Evolutionary conservation across 2,797 vertebrate genomes (phyloP).

Genomic region (Propithecus perrieri): DNA sequence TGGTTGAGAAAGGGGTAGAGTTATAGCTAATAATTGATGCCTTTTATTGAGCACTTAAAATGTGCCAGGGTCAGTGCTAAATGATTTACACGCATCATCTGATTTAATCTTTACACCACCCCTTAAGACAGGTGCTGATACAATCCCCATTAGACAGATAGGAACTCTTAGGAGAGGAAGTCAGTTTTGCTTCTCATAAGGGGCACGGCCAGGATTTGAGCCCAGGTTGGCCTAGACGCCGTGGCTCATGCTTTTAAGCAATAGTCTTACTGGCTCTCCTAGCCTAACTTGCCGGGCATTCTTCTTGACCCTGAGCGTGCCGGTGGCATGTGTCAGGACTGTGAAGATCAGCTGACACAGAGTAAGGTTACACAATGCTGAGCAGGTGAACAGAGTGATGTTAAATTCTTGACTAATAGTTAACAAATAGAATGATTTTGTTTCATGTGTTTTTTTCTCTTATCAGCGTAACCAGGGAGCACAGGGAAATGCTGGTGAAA

Average conservation of each 20-base stretch:
- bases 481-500: constrained; percentile 93
- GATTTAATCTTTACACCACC: neutral
- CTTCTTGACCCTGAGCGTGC: neutral
- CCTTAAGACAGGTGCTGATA: neutral
- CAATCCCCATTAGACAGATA: neutral
- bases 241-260: neutral
- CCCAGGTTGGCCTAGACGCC: neutral
- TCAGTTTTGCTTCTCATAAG: neutral
- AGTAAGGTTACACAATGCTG: neutral
- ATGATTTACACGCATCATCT: neutral
- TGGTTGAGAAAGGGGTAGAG: neutral
- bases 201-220: neutral
- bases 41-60: neutral
- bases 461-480: constrained; percentile 93
- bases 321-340: neutral
- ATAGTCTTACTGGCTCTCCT: neutral
- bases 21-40: neutral
- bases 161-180: neutral
- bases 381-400: neutral
- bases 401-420: neutral
- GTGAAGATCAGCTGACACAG: neutral
- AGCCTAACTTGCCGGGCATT: neutral
- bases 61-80: neutral
- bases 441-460: constrained; percentile 33
- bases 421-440: neutral